phyloP scores from a whole-genome alignment of 2,888 invertebrate species.

The Yponomeuta evonymella region DNA sequence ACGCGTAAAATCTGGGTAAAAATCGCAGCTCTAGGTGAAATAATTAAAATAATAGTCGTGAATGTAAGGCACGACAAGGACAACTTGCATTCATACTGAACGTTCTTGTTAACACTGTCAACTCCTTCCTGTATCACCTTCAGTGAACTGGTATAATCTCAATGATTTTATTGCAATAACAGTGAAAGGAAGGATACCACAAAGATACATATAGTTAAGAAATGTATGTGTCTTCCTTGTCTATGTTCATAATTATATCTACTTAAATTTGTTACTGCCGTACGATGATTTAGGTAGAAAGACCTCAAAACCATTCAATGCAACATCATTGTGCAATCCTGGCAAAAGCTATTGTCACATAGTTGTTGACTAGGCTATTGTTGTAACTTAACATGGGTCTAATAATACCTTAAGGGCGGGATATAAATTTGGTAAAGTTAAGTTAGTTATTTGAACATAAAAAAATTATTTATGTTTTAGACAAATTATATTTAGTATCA shows the following conservation, averaged over 20 bases:
- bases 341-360: no score
- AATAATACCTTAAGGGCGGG: no score
- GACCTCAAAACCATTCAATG: no score
- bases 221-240: background rate
- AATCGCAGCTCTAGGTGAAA: background rate
- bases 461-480: background rate
- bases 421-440: no score
- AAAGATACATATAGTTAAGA: background rate
- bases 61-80: conserved; percentile 25
- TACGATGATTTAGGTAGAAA: no score
- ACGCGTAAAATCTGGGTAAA: no score
- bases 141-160: conserved; percentile 6
- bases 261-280: no score
- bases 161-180: conserved; percentile 1
- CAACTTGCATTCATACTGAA: conserved; percentile 13
- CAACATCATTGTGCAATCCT: no score
- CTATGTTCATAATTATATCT: background rate
- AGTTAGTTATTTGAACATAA: no score
- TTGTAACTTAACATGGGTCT: no score
- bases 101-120: conserved; percentile 12
- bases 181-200: background rate
- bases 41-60: conserved; percentile 25
- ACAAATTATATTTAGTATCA: background rate
- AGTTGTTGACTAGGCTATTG: no score
- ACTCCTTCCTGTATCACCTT: conserved; percentile 9